These are phyloP conservation scores for Indicator maculatus DNA, from an alignment of 2,113 vertebrate genomes.

Conservation along the genomic window DNA sequence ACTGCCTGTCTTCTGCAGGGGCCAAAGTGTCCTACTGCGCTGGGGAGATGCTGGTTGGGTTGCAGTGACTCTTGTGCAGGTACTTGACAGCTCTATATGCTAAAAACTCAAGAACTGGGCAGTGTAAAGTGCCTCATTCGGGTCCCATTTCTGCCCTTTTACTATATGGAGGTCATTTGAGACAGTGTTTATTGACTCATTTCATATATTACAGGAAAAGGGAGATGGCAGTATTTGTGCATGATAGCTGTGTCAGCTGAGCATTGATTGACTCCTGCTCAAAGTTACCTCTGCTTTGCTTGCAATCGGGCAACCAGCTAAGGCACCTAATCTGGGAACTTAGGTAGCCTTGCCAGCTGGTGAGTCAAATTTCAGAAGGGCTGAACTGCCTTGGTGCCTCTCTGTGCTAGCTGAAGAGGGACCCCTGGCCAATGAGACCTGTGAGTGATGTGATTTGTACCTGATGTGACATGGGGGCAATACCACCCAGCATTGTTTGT, in stretches of 20 bases:
- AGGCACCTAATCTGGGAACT: neutral
- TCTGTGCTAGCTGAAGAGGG: neutral
- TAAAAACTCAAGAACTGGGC: neutral
- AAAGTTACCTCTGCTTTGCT: neutral
- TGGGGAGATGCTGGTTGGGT: neutral
- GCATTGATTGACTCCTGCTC: neutral
- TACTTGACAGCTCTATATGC: neutral
- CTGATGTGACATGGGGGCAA: accelerated
- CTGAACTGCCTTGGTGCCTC: neutral
- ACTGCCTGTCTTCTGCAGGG: neutral
- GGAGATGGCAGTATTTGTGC: neutral
- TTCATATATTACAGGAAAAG: neutral
- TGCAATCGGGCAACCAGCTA: neutral
- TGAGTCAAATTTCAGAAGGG: neutral
- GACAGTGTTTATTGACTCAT: neutral
- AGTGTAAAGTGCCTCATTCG: neutral
- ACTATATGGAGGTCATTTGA: neutral
- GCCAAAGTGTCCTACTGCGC: neutral
- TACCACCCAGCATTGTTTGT: neutral
- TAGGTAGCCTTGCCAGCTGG: neutral
- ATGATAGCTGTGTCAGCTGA: neutral
- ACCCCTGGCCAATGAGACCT: accelerated
- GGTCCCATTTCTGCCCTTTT: neutral
- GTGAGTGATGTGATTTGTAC: neutral
- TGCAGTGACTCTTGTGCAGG: neutral